phyloP scores from a whole-genome alignment of 2,888 invertebrate genomes.

The Ischnura elegans region DNA sequence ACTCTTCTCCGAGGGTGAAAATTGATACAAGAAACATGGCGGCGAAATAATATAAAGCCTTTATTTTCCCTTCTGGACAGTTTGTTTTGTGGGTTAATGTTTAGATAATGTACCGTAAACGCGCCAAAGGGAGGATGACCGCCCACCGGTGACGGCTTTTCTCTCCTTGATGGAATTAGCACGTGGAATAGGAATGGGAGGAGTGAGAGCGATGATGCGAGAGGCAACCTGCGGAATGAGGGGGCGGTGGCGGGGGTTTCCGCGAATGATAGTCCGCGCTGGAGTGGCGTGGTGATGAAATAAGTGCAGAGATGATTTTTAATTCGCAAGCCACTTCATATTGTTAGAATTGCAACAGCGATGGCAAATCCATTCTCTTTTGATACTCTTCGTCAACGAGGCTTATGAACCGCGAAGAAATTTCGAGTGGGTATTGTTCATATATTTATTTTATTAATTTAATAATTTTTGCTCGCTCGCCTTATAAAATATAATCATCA shows the following conservation, averaged over 20 bases:
- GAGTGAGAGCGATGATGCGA: background rate
- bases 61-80: constrained; percentile 57
- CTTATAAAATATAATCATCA: no score
- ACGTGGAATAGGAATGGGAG: background rate
- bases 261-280: background rate
- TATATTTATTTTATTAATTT: no score
- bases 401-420: no score
- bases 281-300: background rate
- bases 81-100: constrained; percentile 59
- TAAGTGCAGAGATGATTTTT: background rate
- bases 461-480: no score
- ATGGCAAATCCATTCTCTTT: background rate
- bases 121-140: constrained; percentile 32
- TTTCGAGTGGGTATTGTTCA: no score
- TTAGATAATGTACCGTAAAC: constrained; percentile 45
- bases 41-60: constrained; percentile 41
- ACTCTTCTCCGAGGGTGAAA: background rate
- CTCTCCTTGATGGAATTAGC: constrained; percentile 59
- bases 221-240: background rate
- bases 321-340: background rate
- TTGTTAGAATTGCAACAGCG: background rate
- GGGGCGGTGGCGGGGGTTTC: background rate
- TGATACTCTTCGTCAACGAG: no score
- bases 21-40: constrained; percentile 57
- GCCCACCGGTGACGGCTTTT: constrained; percentile 54